Conservation (phyloP, 1,140 invertebrate species). For the Papilio polyxenes region DNA sequence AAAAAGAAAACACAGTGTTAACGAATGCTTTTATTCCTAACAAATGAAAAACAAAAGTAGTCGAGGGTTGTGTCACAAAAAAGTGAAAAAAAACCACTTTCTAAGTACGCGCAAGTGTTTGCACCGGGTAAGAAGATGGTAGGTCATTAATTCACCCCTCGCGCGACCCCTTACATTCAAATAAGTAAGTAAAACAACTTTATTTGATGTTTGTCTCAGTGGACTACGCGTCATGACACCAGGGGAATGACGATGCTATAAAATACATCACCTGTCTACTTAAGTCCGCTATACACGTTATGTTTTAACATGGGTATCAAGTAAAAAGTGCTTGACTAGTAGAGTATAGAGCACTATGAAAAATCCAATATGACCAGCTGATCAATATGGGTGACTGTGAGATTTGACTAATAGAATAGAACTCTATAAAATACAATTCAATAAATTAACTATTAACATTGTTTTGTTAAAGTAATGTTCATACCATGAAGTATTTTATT, state of each 20-base stretch:
- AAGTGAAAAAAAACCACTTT: constrained; percentile 59
- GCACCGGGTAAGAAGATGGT: constrained; percentile 53
- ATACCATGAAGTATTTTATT: too few relatives aligned
- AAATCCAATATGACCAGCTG: too few relatives aligned
- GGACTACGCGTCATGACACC: constrained; percentile 59
- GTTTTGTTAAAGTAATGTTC: too few relatives aligned
- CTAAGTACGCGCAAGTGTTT: constrained; percentile 60
- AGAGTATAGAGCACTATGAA: too few relatives aligned
- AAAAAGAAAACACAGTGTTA: constrained; percentile 41
- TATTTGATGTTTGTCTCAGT: constrained; percentile 72
- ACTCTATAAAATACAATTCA: too few relatives aligned
- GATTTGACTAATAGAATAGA: too few relatives aligned
- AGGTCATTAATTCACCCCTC: constrained; percentile 78
- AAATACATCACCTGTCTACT: constrained; percentile 28
- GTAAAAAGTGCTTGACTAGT: too few relatives aligned
- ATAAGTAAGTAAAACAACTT: constrained; percentile 78
- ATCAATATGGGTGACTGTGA: too few relatives aligned
- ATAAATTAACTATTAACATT: too few relatives aligned
- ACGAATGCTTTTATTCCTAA: constrained; percentile 60
- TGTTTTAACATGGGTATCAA: too few relatives aligned
- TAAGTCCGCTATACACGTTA: neutral
- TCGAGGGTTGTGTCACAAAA: constrained; percentile 47
- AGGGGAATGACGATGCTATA: constrained; percentile 52
- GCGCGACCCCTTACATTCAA: constrained; percentile 60
- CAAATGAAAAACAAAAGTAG: constrained; percentile 59